Evolutionary conservation across 2,888 invertebrate genomes (phyloP).

Genomic region (Parnassius glacialis): DNA sequence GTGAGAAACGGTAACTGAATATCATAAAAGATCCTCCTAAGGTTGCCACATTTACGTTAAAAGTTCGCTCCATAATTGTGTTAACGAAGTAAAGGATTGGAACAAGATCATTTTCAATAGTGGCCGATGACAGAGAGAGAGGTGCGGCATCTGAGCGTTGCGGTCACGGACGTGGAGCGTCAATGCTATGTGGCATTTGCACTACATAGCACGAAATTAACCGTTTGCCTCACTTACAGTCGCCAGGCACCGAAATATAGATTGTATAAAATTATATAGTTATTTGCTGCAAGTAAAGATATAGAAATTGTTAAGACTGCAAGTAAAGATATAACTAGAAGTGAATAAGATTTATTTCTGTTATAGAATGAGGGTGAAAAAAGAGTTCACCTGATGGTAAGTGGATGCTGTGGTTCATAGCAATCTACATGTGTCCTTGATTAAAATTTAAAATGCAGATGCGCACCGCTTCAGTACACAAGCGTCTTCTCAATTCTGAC

Average conservation of each 20-base stretch:
- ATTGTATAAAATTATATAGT: not conserved
- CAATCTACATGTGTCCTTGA: too few relatives aligned
- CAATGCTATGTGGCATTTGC: slow-evolving; percentile 52
- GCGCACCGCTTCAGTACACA: too few relatives aligned
- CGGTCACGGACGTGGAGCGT: slow-evolving; percentile 58
- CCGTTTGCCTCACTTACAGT: slow-evolving; percentile 19
- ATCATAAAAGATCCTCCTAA: slow-evolving; percentile 23
- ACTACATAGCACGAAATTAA: slow-evolving; percentile 39
- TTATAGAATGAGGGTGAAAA: too few relatives aligned
- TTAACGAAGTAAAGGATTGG: slow-evolving; percentile 31
- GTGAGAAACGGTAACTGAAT: slow-evolving; percentile 18
- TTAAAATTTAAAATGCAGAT: too few relatives aligned
- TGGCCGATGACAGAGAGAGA: slow-evolving; percentile 37
- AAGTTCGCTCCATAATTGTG: slow-evolving; percentile 19
- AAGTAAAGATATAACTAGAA: too few relatives aligned
- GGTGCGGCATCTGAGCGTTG: slow-evolving; percentile 36
- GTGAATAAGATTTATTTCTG: too few relatives aligned
- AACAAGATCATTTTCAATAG: slow-evolving; percentile 47
- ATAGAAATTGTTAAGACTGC: too few relatives aligned
- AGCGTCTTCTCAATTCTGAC: too few relatives aligned
- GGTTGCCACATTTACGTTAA: slow-evolving; percentile 19
- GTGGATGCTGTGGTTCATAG: too few relatives aligned
- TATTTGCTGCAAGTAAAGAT: too few relatives aligned
- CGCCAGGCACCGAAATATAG: not conserved
- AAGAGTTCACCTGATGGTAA: too few relatives aligned